These are phyloP conservation scores for Harlomillsia oculata DNA, from an alignment of 1,140 invertebrate genomes.

Conservation along the genomic window DNA sequence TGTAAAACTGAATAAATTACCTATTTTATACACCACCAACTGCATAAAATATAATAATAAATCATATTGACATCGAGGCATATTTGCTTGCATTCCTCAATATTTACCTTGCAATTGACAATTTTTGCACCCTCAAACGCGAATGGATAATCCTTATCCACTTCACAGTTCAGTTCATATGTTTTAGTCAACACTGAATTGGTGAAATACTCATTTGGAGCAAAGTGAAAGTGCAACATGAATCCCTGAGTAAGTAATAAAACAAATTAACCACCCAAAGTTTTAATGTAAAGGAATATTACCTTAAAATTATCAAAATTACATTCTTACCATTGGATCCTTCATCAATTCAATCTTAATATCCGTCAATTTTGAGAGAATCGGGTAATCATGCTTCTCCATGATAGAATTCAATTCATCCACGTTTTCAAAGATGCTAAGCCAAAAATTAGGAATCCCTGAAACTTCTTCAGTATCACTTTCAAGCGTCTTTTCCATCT, in stretches of 20 bases:
- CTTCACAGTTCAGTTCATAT: conserved; percentile 85
- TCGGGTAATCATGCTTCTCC: conserved; percentile 88
- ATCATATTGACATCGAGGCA: too few relatives aligned
- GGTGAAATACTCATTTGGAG: conserved; percentile 91
- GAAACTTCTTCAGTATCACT: conserved; percentile 49
- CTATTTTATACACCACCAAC: too few relatives aligned
- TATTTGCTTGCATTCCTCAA: too few relatives aligned
- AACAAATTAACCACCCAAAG: too few relatives aligned
- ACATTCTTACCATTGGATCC: too few relatives aligned
- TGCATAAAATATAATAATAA: too few relatives aligned
- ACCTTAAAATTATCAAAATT: too few relatives aligned
- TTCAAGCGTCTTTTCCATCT: background rate
- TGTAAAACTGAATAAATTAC: too few relatives aligned
- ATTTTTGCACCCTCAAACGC: conserved; percentile 97
- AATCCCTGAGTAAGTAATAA: conserved; percentile 79
- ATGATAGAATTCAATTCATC: conserved; percentile 82
- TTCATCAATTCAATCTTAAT: conserved; percentile 69
- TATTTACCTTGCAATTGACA: conserved; percentile 81
- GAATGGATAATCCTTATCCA: conserved; percentile 87
- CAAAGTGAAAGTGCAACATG: conserved; percentile 86
- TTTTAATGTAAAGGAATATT: too few relatives aligned
- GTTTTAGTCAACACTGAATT: conserved; percentile 88
- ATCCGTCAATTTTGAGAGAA: conserved; percentile 81
- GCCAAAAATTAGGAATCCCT: conserved; percentile 95
- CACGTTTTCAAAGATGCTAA: conserved; percentile 91